phyloP scores from a whole-genome alignment of 2,797 vertebrate genomes.

The Ibycter americanus region DNA sequence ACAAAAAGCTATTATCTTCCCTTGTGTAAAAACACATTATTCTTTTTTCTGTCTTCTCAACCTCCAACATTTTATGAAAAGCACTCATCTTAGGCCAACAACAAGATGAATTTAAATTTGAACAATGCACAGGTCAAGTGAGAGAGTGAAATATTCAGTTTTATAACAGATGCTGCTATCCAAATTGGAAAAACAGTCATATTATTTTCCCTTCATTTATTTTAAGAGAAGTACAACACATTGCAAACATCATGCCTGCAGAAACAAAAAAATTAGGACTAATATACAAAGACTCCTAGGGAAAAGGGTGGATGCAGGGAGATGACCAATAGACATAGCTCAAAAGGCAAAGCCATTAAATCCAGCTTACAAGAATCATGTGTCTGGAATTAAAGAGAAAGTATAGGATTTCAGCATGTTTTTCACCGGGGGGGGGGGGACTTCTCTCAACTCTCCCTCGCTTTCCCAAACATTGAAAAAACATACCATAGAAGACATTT shows the following conservation, averaged over 20 bases:
- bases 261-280: neutral
- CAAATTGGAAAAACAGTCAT: neutral
- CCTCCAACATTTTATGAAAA: neutral
- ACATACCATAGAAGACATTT: neutral
- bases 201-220: neutral
- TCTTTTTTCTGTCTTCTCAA: neutral
- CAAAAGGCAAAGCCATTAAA: slow-evolving; percentile 29
- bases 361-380: slow-evolving; percentile 14
- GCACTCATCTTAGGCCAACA: neutral
- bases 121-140: neutral
- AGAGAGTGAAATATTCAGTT: neutral
- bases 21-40: neutral
- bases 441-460: neutral
- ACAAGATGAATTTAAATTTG: neutral
- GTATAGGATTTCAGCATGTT: neutral
- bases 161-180: neutral
- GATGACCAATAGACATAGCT: neutral
- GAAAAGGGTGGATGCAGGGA: neutral
- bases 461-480: neutral
- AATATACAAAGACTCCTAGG: neutral
- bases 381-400: slow-evolving; percentile 26
- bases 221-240: neutral
- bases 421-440: neutral
- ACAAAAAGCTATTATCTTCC: neutral
- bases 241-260: neutral